Evolutionary conservation across 2,113 vertebrate genomes (phyloP).

Genomic region (Syngnathoides biaculeatus): DNA sequence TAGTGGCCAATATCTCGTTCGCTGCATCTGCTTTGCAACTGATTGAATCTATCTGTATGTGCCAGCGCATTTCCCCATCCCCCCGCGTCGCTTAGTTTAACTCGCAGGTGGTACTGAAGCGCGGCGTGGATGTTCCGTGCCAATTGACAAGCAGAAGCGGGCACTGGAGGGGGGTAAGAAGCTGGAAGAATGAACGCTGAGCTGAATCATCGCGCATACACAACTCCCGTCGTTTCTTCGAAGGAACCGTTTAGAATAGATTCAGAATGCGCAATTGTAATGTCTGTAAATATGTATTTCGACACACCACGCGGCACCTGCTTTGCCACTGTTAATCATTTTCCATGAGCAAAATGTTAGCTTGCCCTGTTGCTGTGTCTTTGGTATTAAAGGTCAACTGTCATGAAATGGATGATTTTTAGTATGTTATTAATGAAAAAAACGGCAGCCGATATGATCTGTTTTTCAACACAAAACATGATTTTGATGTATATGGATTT

Average conservation of each 20-base stretch:
- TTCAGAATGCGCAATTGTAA: too few species aligned
- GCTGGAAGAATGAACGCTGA: slow-evolving; percentile 34
- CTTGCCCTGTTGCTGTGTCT: too few species aligned
- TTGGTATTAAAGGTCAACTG: too few species aligned
- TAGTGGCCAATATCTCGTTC: background rate
- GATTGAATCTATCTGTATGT: slow-evolving; percentile 2
- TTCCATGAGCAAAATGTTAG: too few species aligned
- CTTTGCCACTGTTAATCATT: too few species aligned
- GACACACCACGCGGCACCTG: too few species aligned
- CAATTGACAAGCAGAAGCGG: slow-evolving; percentile 39
- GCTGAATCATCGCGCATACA: slow-evolving; percentile 13
- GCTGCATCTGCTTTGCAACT: slow-evolving; percentile 8
- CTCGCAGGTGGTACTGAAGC: slow-evolving; percentile 39
- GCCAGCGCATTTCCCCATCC: slow-evolving; percentile 14
- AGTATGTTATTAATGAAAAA: too few species aligned
- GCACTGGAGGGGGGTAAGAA: slow-evolving; percentile 14
- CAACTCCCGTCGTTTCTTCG: slow-evolving; percentile 43
- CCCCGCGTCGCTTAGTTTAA: slow-evolving; percentile 34
- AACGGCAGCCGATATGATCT: too few species aligned
- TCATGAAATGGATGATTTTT: too few species aligned
- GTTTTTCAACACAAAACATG: too few species aligned
- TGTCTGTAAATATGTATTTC: too few species aligned
- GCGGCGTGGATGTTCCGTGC: slow-evolving; percentile 34
- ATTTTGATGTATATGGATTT: too few species aligned
- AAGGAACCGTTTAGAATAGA: slow-evolving; percentile 64